phyloP scores from a whole-genome alignment of 2,888 invertebrate species.

The Imbricaverruca yamaguchii region DNA sequence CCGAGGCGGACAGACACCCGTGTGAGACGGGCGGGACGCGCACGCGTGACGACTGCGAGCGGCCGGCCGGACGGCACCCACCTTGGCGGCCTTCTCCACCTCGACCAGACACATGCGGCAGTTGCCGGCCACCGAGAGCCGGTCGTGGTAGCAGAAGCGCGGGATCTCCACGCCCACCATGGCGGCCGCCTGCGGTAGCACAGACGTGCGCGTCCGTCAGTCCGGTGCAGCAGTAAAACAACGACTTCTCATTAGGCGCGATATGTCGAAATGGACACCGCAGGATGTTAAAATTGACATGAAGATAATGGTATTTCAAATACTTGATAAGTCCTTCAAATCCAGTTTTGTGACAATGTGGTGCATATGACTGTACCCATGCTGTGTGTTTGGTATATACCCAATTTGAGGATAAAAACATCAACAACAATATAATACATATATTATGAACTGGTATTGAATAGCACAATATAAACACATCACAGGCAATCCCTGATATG shows the following conservation, averaged over 20 bases:
- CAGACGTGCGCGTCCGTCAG: not conserved
- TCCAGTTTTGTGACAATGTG: not conserved
- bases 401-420: too few species aligned
- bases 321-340: not conserved
- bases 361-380: not conserved
- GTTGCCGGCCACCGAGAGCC: slow-evolving; percentile 96
- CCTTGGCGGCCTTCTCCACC: slow-evolving; percentile 93
- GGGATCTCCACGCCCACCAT: slow-evolving; percentile 95
- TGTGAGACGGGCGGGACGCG: too few species aligned
- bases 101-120: slow-evolving; percentile 99
- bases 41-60: too few species aligned
- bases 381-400: too few species aligned
- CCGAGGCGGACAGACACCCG: too few species aligned
- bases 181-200: slow-evolving; percentile 71
- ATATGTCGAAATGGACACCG: not conserved
- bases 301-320: not conserved
- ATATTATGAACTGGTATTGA: too few species aligned
- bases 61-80: slow-evolving; percentile 34
- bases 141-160: slow-evolving; percentile 97
- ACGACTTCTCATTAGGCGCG: not conserved
- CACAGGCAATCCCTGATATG: too few species aligned
- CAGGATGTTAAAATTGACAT: not conserved
- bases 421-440: too few species aligned
- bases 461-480: too few species aligned
- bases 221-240: too few species aligned